Conservation (phyloP, 2,797 vertebrate species). For the Momotus momota region DNA sequence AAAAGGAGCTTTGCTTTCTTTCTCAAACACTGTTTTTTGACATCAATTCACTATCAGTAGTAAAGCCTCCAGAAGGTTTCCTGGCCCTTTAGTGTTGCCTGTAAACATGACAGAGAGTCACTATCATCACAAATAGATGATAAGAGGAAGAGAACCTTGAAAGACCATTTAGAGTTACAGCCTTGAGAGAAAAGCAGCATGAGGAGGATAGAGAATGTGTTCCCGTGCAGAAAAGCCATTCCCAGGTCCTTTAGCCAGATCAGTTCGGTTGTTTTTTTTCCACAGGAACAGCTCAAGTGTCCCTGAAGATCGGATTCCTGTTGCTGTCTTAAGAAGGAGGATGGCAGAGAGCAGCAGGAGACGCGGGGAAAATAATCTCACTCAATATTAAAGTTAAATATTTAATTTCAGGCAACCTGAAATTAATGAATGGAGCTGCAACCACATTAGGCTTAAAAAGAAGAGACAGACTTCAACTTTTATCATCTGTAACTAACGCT, state of each 20-base stretch:
- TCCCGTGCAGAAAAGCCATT: background rate
- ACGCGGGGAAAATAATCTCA: background rate
- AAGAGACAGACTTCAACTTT: conserved; percentile 1
- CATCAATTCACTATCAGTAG: background rate
- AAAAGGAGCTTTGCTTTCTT: background rate
- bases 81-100: background rate
- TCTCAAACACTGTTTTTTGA: background rate
- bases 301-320: conserved; percentile 19
- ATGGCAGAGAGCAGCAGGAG: conserved; percentile 28
- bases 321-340: conserved; percentile 16
- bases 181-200: background rate
- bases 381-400: background rate
- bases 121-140: background rate
- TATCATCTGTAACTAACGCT: conserved; percentile 13
- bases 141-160: background rate
- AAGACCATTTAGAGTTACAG: background rate
- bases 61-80: background rate
- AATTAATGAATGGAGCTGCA: conserved; percentile 29
- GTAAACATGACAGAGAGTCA: background rate
- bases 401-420: conserved; percentile 23
- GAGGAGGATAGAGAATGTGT: background rate
- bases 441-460: conserved; percentile 15
- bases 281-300: background rate
- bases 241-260: background rate
- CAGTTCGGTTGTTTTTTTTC: background rate